Percentiles rank a stretch among this genome's conserved stretches.
phyloP scores from a whole-genome alignment of 2,888 invertebrate genomes.

The Microctonus hyperodae region DNA sequence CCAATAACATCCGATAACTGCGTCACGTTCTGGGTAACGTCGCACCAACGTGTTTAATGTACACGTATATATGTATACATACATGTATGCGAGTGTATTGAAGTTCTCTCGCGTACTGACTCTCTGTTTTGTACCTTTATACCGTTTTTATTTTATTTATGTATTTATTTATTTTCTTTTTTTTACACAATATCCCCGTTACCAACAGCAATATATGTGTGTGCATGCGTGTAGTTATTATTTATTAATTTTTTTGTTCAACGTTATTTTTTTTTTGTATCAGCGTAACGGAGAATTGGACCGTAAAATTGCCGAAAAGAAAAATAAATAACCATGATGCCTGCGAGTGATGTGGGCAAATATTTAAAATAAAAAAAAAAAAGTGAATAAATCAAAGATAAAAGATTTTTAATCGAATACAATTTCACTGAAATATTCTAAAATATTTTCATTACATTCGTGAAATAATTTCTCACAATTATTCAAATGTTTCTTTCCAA shows the following conservation, averaged over 20 bases:
- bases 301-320: neutral
- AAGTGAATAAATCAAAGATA: neutral
- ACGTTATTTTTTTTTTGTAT: neutral
- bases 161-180: neutral
- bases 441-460: slow-evolving; percentile 68
- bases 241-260: neutral
- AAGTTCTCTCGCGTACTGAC: slow-evolving; percentile 12
- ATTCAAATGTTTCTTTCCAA: slow-evolving; percentile 45
- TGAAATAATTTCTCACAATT: slow-evolving; percentile 67
- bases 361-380: neutral
- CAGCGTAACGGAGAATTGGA: neutral
- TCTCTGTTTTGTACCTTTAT: slow-evolving; percentile 26
- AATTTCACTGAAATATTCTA: slow-evolving; percentile 66
- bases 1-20: slow-evolving; percentile 57
- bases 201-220: neutral
- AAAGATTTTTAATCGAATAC: slow-evolving; percentile 1
- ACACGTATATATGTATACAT: neutral
- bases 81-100: neutral
- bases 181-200: neutral
- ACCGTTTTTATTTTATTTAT: slow-evolving; percentile 2
- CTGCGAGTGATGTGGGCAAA: neutral
- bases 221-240: neutral
- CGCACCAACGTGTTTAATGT: slow-evolving; percentile 46
- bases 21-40: slow-evolving; percentile 49
- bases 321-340: neutral